A percentile compares a stretch with the other conserved stretches of the same genome.
These are phyloP conservation scores for Neotoxoptera formosana DNA, from an alignment of 1,140 invertebrate species.

Conservation along the genomic window DNA sequence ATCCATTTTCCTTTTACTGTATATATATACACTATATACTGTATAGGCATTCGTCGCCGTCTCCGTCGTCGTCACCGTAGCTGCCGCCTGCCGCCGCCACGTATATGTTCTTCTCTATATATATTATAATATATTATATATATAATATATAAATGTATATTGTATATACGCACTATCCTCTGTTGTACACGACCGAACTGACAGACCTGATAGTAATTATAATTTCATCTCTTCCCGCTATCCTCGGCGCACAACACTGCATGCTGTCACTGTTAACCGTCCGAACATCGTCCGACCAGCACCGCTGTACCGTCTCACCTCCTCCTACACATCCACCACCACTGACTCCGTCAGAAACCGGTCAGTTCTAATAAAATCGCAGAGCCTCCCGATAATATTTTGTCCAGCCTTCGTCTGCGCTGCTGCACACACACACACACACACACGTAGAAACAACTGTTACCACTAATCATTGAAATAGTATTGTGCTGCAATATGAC, in stretches of 20 bases:
- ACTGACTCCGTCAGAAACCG: background rate
- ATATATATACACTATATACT: background rate
- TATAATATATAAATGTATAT: background rate
- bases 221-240: constrained; percentile 25
- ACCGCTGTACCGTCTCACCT: background rate
- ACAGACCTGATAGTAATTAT: constrained; percentile 46
- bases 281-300: background rate
- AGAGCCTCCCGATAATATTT: background rate
- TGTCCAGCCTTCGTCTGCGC: background rate
- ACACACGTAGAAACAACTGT: background rate
- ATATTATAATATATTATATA: background rate
- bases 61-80: background rate
- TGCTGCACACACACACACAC: background rate
- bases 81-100: background rate
- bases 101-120: background rate
- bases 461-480: background rate
- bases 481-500: background rate
- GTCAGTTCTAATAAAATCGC: background rate
- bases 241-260: background rate
- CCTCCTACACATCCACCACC: no score
- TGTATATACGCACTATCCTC: background rate
- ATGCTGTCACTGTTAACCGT: constrained; percentile 16
- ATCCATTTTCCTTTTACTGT: constrained; percentile 5
- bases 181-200: constrained; percentile 3
- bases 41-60: constrained; percentile 24